These are phyloP conservation scores for Phengaris arion DNA, from an alignment of 2,888 invertebrate species.

Conservation along the genomic window DNA sequence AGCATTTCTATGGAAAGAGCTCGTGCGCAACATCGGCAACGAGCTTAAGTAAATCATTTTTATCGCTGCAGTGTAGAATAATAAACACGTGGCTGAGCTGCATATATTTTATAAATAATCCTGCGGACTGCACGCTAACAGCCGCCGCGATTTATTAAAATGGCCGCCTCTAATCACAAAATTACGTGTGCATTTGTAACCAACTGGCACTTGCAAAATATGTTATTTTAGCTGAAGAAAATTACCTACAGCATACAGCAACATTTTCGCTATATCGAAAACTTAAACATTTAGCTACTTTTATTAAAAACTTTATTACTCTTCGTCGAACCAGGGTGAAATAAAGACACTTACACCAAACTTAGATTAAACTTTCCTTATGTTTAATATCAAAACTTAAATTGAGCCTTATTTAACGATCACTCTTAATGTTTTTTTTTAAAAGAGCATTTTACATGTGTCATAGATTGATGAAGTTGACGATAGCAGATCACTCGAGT, in stretches of 20 bases:
- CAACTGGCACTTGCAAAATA: neutral
- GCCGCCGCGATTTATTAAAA: constrained; percentile 17
- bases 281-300: neutral
- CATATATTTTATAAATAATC: constrained; percentile 27
- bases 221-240: constrained; percentile 3
- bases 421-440: neutral
- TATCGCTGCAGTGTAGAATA: constrained; percentile 30
- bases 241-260: neutral
- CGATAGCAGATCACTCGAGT: neutral
- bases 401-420: neutral
- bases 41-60: constrained; percentile 32
- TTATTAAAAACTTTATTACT: constrained; percentile 17
- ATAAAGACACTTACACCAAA: constrained; percentile 9
- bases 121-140: constrained; percentile 26
- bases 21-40: constrained; percentile 32
- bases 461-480: neutral
- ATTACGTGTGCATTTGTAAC: constrained; percentile 15
- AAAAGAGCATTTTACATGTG: neutral
- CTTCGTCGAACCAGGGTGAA: neutral
- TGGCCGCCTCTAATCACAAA: constrained; percentile 13
- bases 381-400: neutral
- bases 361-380: neutral
- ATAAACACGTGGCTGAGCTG: constrained; percentile 28
- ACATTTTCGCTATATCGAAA: neutral
- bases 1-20: constrained; percentile 33